Evolutionary conservation across 2,113 vertebrate species (phyloP).

Genomic region (Ivindomyrus marchei): DNA sequence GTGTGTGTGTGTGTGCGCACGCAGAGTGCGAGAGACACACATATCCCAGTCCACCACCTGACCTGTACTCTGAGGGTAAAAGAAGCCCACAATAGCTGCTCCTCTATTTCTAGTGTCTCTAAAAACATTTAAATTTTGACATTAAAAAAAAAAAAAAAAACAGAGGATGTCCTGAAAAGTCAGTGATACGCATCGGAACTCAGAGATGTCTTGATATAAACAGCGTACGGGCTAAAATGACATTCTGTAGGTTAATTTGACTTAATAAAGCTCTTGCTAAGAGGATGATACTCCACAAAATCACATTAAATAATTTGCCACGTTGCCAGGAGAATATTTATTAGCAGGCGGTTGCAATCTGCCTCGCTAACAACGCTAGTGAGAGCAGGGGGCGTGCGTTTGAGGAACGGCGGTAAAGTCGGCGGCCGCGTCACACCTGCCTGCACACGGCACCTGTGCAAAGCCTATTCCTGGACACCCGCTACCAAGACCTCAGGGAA

Average conservation of each 20-base stretch:
- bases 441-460: not conserved
- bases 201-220: not conserved
- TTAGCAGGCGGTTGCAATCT: not conserved
- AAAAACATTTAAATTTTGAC: not conserved
- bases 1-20: not conserved
- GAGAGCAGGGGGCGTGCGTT: not conserved
- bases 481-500: not conserved
- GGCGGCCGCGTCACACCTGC: not conserved
- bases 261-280: constrained; percentile 4
- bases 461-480: not conserved
- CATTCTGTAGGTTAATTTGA: not conserved
- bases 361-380: not conserved
- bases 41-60: not conserved
- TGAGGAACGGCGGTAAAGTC: not conserved
- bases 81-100: not conserved
- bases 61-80: not conserved
- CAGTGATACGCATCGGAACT: not conserved
- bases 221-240: not conserved
- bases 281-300: not conserved
- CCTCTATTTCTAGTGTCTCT: not conserved
- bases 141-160: not conserved
- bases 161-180: not conserved
- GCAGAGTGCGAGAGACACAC: not conserved
- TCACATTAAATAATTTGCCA: not conserved
- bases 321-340: constrained; percentile 1